These are phyloP conservation scores for Gobio gobio DNA, from an alignment of 2,113 vertebrate genomes.

Conservation along the genomic window DNA sequence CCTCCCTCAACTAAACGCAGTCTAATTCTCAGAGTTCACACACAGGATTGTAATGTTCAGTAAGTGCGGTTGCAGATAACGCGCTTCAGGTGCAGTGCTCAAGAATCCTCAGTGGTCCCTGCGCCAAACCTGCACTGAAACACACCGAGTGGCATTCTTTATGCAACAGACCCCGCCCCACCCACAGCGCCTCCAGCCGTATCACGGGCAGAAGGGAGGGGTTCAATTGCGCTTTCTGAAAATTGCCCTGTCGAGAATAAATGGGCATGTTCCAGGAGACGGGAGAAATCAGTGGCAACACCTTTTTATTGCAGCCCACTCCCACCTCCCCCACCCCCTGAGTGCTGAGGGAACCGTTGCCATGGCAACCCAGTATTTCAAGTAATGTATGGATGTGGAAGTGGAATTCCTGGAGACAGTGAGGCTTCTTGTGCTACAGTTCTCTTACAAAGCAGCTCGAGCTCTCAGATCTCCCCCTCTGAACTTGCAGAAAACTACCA, in stretches of 20 bases:
- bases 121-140: background rate
- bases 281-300: constrained; percentile 47
- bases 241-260: constrained; percentile 48
- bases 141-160: background rate
- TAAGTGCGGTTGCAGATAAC: background rate
- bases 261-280: constrained; percentile 45
- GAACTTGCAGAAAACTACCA: background rate
- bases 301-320: constrained; percentile 52
- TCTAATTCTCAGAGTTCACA: background rate
- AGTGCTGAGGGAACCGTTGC: constrained; percentile 61
- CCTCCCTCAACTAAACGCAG: too few relatives aligned
- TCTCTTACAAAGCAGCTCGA: background rate
- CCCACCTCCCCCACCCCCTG: constrained; percentile 40
- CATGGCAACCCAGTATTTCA: constrained; percentile 59
- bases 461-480: constrained; percentile 25
- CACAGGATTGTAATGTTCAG: background rate
- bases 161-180: background rate
- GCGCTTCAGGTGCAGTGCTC: too few relatives aligned
- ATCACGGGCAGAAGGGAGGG: constrained; percentile 11
- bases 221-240: constrained; percentile 5
- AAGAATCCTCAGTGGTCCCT: constrained; percentile 5
- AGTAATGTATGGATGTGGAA: constrained; percentile 53
- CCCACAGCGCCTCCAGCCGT: background rate
- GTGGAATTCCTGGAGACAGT: constrained; percentile 57
- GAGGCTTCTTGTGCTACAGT: constrained; percentile 11